Base-by-base conservation (phyloP, 2,888 invertebrate genomes). In the Agelastica alni region DNA sequence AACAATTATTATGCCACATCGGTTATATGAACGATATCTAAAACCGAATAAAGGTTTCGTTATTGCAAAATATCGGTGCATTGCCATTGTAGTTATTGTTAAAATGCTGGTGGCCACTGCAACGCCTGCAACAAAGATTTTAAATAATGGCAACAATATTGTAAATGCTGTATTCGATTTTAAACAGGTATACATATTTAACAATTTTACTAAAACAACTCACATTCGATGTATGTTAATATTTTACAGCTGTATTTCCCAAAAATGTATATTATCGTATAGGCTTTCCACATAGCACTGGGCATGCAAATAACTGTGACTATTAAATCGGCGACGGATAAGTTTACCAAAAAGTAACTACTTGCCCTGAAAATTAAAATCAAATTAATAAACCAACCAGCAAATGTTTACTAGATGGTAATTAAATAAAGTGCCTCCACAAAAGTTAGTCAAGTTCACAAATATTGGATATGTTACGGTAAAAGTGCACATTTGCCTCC, bases 51-150 rank as follows among this genome's bases (percentile, higher is more conserved):
- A 18, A 0, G 89, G 88, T 70, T 87, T 87, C 18, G 87, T 84
- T 69, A 90, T 89, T 46, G 89, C 89, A 49, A 87, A 73, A 65
- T 86, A 88, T 45, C 90, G 81, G 74, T 89, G 89, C 52, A 90
- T 81, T 3, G 89, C 88, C 86, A 90, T 88, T 0, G 87, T 86
- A 1, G 87, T 87, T 64, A 91, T 88, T 0, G 90, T 90, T 72
- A 89, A 89, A 43, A 91, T 86, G 67, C 89, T 88, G 1, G 88
- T 86, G 0, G 88, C 86, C 2, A 89, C 89, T n/a, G 88, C 85
- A 17, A 88, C 86, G 48, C 88, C 89, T 89, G 77, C 63, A 78
- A 70, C 17, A 59, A 57, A 47, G 16, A 52, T 16, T n/a, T n/a
- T n/a, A n/a, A n/a, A n/a, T n/a, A n/a, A n/a, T n/a, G n/a, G n/a